These are phyloP conservation scores for Psittacus erithacus DNA, from an alignment of 2,113 vertebrate species.

Conservation along the genomic window DNA sequence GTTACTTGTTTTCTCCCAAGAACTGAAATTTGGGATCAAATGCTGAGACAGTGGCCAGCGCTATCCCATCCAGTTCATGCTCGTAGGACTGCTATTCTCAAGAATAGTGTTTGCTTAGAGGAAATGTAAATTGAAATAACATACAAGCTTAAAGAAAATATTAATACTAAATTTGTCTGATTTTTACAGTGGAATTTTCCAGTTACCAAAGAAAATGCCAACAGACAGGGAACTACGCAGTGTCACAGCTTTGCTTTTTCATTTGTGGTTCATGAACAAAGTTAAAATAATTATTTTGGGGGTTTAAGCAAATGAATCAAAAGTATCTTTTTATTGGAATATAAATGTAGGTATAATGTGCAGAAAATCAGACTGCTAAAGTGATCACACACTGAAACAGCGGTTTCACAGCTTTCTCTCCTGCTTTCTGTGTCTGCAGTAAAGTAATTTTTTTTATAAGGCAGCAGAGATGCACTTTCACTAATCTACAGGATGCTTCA, in stretches of 20 bases:
- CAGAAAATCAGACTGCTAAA: conserved; percentile 13
- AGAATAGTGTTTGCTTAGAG: background rate
- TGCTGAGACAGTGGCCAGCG: background rate
- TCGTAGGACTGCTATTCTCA: background rate
- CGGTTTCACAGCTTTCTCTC: background rate
- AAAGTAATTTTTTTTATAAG: background rate
- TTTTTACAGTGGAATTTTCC: conserved; percentile 3
- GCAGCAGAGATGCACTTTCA: background rate
- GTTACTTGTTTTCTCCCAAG: background rate
- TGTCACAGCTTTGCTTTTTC: background rate
- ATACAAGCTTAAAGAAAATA: background rate
- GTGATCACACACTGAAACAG: background rate
- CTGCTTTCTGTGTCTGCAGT: background rate
- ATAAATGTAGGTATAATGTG: background rate
- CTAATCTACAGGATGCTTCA: background rate
- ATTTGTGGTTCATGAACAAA: background rate
- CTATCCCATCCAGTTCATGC: background rate
- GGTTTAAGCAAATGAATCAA: conserved; percentile 24
- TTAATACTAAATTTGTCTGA: background rate
- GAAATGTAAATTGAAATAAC: background rate
- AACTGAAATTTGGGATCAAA: background rate
- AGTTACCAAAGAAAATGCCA: background rate
- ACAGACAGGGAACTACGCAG: background rate
- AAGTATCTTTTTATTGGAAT: conserved; percentile 6
- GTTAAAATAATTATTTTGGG: conserved; percentile 22